Base-by-base conservation (phyloP, 2,888 invertebrate genomes). In the Limnephilus rhombicus region DNA sequence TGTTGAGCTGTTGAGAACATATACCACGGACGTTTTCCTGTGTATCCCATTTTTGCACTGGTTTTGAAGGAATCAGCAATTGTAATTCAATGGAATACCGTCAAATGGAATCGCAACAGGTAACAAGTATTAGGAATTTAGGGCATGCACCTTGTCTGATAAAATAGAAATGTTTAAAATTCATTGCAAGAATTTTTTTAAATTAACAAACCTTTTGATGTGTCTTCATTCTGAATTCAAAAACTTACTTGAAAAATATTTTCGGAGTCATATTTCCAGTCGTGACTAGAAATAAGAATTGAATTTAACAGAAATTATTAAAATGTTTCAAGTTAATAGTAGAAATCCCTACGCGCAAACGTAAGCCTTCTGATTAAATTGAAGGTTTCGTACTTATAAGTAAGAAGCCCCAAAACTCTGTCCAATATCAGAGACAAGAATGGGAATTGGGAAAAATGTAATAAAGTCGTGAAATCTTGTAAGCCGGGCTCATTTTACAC, bases 401-500 rank as follows among this genome's bases (percentile, higher is more conserved):
- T 18, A 24, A 68, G 9, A 68, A 2, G 7, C 68, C 24, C n/a
- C 7, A 24, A 68, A 68, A n/a, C n/a, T 68, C 68, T 68, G 68
- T 68, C 68, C 68, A 68, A 68, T 68, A 68, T 68, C n/a, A 34
- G 37, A 34, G 24, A 41, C 41, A 34, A 85, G 37, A 85, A 85
- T 41, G n/a, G 41, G 41, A n/a, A 85, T 68, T 68, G 41, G 24
- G 68, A 53, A 87, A 31, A 87, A 87, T 49, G 68, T 53, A 87
- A 87, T 87, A 87, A 87, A 53, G 68, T 31, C 49, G 31, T 34
- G 87, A 87, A 87, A 87, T 87, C 87, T 87, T 53, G 87, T 41
- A 85, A 85, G 85, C 41, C 85, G n/a, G 85, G 45, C 49, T 87
- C 49, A 87, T 87, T 87, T 87, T 53, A 87, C 49, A 87, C 68